Base-by-base conservation (phyloP, 2,888 invertebrate genomes). In the Colostygia pectinataria region DNA sequence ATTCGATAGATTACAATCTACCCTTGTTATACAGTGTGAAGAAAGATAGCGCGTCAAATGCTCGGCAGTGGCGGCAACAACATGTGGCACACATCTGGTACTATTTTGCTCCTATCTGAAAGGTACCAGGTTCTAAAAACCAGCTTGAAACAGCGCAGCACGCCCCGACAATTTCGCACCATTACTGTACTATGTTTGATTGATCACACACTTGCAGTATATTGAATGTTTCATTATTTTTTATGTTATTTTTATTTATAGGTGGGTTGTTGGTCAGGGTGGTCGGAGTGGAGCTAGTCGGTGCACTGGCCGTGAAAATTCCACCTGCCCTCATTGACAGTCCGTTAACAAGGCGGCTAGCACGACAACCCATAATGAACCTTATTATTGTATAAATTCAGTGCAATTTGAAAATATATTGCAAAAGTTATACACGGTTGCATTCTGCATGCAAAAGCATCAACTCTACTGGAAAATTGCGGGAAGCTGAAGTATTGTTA, bases 291-390 rank as follows among this genome's bases (percentile, higher is more conserved):
- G 54, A 55, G 52, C 59, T 47, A 65, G 61, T 61, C 65, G 64
- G 66, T 66, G 71, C 71, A 73, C 41, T 73, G 76, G 61, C 78
- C 78, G 71, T 79, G 77, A 79, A 76, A 71, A 53, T 28, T 28
- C 34, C 46, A 40, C 39, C 49, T 50, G 47, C 53, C 57, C 59
- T 48, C 52, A 56, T 53, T 53, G 46, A 54, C 55, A 56, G 45
- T 50, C 48, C 34, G 32, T 39, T 40, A 55, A 42, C 40, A 18
- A 38, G 13, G 18, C 37, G 15, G 9, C 9, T 18, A 27, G 15
- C 5, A 29, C 3, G 34, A 7, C 53, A 59, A 47, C 9, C 38
- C 3, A 57, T 57, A 61, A 51, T 46, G 36, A 34, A 65, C 69
- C 63, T 50, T 74, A 65, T 4, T 0, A 0, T 0, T n/a, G 1